Conservation (phyloP, 2,113 vertebrate species). For the Prionailurus bengalensis region DNA sequence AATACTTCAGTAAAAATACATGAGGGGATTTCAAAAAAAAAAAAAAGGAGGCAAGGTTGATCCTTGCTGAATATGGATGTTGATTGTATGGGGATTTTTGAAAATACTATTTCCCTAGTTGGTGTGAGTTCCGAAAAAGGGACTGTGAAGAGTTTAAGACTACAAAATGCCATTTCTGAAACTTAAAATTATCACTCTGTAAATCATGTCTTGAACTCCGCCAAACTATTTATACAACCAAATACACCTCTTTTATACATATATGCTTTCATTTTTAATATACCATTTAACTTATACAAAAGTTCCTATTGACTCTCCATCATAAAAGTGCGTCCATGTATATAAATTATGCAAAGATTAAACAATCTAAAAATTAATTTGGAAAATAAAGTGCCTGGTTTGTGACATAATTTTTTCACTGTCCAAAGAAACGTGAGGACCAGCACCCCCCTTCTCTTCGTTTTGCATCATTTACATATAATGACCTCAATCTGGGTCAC, state of each 20-base stretch:
- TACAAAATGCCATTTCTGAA: not conserved
- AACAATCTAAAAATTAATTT: not conserved
- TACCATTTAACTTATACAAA: conserved; percentile 3
- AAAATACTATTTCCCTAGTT: not conserved
- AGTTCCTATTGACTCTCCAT: not conserved
- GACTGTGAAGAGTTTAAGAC: not conserved
- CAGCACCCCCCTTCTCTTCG: not conserved
- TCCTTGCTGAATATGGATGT: not conserved
- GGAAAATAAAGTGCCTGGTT: not conserved
- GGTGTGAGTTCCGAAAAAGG: not conserved
- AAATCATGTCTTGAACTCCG: not conserved
- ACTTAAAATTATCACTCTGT: not conserved
- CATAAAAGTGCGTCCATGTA: not conserved
- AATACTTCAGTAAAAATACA: not conserved
- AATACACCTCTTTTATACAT: not conserved
- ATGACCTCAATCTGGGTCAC: not conserved
- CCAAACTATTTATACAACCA: not conserved
- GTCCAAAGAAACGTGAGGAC: not conserved
- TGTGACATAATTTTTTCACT: conserved; percentile 6
- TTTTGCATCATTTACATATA: conserved; percentile 38
- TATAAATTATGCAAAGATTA: conserved; percentile 29
- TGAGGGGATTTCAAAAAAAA: not conserved
- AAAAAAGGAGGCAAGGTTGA: not conserved
- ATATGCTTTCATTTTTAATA: conserved; percentile 12
- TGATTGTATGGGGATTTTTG: not conserved